Evolutionary conservation across 2,888 invertebrate genomes (phyloP), one percentile per base, ranked within the genome.

Genomic region (Monoplex corrugatus): DNA sequence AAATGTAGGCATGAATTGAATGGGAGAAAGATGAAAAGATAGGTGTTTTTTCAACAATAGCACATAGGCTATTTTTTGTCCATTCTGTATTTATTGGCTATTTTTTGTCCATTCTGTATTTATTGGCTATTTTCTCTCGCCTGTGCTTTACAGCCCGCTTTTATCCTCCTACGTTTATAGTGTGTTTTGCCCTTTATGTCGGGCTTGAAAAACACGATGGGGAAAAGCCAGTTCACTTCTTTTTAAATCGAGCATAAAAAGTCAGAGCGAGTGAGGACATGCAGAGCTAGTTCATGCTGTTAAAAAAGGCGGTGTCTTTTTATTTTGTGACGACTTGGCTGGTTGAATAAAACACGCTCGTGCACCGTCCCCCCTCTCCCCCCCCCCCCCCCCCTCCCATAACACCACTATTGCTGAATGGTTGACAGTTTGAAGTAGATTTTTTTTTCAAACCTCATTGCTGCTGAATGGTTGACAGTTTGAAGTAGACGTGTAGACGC

Each of bases 401-500:
- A 68, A 23, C 23, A 13, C 0, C 3, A 1, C 6, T 10, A 6
- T 68, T 28, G 0, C 0, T 86, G 86, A 68, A n/a, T n/a, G n/a
- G n/a, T n/a, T n/a, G n/a, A n/a, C n/a, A n/a, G n/a, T n/a, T n/a
- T n/a, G n/a, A n/a, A n/a, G n/a, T n/a, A n/a, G n/a, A n/a, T n/a
- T n/a, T n/a, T n/a, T n/a, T n/a, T n/a, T n/a, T n/a, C n/a, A n/a
- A n/a, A n/a, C n/a, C n/a, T n/a, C n/a, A n/a, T n/a, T n/a, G n/a
- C n/a, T n/a, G n/a, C n/a, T n/a, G n/a, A n/a, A 86, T 23, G n/a
- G 43, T 16, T 68, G 68, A 38, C 68, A 86, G 86, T 86, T 63
- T 86, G 68, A 68, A 86, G 68, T 43, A 63, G 86, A 68, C 68
- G 43, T 2, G n/a, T n/a, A n/a, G n/a, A n/a, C n/a, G n/a, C n/a